Base-by-base conservation (phyloP, 2,888 invertebrate species). In the Dolomedes plantarius region DNA sequence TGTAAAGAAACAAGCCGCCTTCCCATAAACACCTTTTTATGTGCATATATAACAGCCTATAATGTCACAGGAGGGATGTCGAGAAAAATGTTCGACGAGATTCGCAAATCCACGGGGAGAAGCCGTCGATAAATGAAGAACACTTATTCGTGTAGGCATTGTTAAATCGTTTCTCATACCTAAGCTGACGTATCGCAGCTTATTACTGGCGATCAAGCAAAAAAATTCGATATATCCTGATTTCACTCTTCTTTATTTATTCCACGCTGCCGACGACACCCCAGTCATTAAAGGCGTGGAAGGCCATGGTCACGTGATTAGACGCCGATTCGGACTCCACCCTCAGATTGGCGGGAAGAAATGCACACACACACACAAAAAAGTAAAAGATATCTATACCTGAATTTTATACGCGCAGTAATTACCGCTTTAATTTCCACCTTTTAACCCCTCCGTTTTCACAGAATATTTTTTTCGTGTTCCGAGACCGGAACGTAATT, bases 261-360 rank as follows among this genome's bases (percentile, higher is more conserved):
- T 71, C 28, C 31, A 13, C 13, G 36, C 32, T 31, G 56, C 27
- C 27, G 74, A 81, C 74, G 83, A 85, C 83, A 85, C 83, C 83
- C 83, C 72, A 78, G 62, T 85, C 77, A 85, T 85, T 85, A 85
- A 77, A 85, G 83, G 83, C 83, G 83, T 77, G 83, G 83, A 85
- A 65, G 67, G 56, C 56, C 67, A 68, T 46, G 73, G 65, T 77
- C 77, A 56, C 36, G 62, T 67, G 77, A 85, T 85, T 72, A 77
- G 71, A 72, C 29, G 23, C 62, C 50, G 67, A 36, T 32, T 67
- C 36, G 76, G 27, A 27, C 73, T 67, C 83, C 83, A 77, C 83
- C 77, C 83, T 72, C 56, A 32, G 56, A 29, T 72, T 7, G 64
- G 28, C 46, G 46, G 46, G 31, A 19, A n/a, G 23, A n/a, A n/a